Evolutionary conservation across 2,888 invertebrate genomes (phyloP), one percentile per base, ranked within the genome.

Genomic region (Tubulanus polymorphus): DNA sequence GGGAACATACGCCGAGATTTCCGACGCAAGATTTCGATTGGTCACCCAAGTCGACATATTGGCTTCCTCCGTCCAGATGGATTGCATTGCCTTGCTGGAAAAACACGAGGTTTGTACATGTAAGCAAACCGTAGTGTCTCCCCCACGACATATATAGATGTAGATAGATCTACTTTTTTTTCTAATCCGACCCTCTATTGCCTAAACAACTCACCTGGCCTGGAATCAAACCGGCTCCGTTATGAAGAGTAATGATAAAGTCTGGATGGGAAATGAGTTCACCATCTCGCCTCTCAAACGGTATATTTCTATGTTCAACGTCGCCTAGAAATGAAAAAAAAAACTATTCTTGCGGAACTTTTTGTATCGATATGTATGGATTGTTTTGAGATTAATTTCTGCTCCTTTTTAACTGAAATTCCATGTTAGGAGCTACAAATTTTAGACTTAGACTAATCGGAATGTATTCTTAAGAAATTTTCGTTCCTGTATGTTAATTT

Each of bases 1-100:
- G 61, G n/a, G 54, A 64, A 55, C 67, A 73, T 53, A 63, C 58
- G 37, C 65, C 66, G 50, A 74, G 59, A 57, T 74, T 71, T 3
- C 68, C 73, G 52, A 75, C 60, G 53, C 75, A 75, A 53, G 64
- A 60, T 26, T 64, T 59, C 29, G 59, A 54, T 49, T 72, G 70
- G 25, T 66, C 55, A 1, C 73, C 73, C 10, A 76, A 56, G 48
- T 70, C 65, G 0, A 72, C 65, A 57, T 69, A 73, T 49, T 74
- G 69, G 6, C 69, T 64, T 25, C 48, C 61, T 30, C 73, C 73
- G 29, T 65, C 59, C 25, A 76, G 60, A 1, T 55, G 54, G 3
- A 69, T 64, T 20, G 68, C 74, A n/a, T 71, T 70, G 15, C 75
- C 75, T 27, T 72, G 18, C 41, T 41, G 41, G 23, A 41, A 41